phyloP scores from a whole-genome alignment of 2,888 invertebrate species.

The Limnephilus marmoratus region DNA sequence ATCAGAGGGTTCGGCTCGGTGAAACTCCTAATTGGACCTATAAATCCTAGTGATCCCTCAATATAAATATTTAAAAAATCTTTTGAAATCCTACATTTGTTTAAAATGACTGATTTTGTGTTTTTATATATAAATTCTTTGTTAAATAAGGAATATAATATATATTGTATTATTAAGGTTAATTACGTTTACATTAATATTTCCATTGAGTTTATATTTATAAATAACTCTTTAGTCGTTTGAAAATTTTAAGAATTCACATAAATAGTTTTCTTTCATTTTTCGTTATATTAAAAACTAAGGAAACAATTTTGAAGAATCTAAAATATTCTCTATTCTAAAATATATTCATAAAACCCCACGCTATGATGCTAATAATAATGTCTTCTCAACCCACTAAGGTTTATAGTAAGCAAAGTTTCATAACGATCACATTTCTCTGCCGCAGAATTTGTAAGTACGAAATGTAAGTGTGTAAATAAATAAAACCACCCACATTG shows the following conservation, averaged over 20 bases:
- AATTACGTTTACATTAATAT: background rate
- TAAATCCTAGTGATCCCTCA: too few species aligned
- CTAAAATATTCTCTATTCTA: background rate
- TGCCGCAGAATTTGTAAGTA: background rate
- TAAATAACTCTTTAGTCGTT: background rate
- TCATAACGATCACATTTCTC: constrained; percentile 32
- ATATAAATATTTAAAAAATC: too few species aligned
- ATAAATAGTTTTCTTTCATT: background rate
- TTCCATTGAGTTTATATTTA: background rate
- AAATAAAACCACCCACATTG: constrained; percentile 30
- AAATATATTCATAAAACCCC: background rate
- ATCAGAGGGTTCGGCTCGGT: too few species aligned
- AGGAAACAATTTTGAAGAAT: background rate
- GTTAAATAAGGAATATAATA: too few species aligned
- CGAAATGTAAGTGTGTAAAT: background rate
- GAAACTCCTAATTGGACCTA: too few species aligned
- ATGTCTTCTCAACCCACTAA: background rate
- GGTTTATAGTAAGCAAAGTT: background rate
- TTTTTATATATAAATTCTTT: too few species aligned
- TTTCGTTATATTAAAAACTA: background rate
- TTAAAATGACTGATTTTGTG: too few species aligned
- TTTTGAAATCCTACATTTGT: too few species aligned
- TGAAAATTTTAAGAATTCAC: background rate
- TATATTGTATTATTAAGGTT: background rate
- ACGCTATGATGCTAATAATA: background rate